phyloP scores from a whole-genome alignment of 1,140 invertebrate species.

The Pectinophora gossypiella region DNA sequence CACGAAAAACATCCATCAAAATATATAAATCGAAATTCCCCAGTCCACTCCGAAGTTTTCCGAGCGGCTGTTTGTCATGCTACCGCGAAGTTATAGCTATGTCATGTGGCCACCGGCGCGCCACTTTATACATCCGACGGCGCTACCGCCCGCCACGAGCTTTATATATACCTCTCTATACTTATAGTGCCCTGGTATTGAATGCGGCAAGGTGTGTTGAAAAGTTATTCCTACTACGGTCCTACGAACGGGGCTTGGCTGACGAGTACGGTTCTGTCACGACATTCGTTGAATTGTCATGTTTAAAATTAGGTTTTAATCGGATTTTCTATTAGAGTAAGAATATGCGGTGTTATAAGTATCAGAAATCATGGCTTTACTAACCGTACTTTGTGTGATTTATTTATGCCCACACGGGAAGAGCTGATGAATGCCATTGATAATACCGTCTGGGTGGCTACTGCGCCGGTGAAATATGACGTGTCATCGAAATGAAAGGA shows the following conservation, averaged over 20 bases:
- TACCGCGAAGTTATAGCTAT: slow-evolving; percentile 67
- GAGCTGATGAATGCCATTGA: too few species aligned
- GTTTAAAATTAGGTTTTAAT: too few species aligned
- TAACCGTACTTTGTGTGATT: too few species aligned
- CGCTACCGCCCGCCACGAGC: slow-evolving; percentile 59
- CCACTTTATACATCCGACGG: slow-evolving; percentile 69
- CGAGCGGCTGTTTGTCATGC: slow-evolving; percentile 59
- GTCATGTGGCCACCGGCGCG: slow-evolving; percentile 66
- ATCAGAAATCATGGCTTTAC: too few species aligned
- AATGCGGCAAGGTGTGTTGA: slow-evolving; percentile 14
- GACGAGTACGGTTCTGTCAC: background rate
- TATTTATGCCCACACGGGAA: too few species aligned
- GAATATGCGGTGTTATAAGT: too few species aligned
- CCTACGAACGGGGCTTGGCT: background rate
- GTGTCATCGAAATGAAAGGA: too few species aligned
- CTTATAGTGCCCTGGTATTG: slow-evolving; percentile 10
- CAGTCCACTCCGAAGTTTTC: slow-evolving; percentile 34
- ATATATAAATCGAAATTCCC: slow-evolving; percentile 8
- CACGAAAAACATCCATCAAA: too few species aligned
- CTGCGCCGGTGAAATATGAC: too few species aligned
- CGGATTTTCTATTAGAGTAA: too few species aligned
- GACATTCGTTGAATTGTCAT: too few species aligned
- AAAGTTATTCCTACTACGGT: slow-evolving; percentile 7
- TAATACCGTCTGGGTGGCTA: too few species aligned
- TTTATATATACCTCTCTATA: slow-evolving; percentile 28